phyloP scores from a whole-genome alignment of 1,140 invertebrate species.

The Parapsyche elsis region DNA sequence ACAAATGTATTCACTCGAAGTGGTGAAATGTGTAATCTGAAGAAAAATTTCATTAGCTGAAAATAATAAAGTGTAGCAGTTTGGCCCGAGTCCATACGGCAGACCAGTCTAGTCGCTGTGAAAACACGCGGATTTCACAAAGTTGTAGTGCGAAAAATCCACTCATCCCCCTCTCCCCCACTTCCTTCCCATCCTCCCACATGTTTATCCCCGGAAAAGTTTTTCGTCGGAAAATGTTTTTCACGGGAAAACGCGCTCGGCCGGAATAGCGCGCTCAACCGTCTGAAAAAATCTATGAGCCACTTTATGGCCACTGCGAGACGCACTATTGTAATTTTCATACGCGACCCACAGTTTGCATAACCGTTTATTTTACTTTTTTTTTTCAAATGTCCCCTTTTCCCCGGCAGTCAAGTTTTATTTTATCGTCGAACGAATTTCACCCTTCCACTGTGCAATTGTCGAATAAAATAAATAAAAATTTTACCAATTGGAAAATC shows the following conservation, averaged over 20 bases:
- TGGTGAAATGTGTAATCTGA: neutral
- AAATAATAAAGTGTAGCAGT: conserved; percentile 21
- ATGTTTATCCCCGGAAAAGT: neutral
- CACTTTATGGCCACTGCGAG: conserved; percentile 22
- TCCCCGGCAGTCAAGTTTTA: too few species aligned
- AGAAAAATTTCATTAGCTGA: conserved; percentile 23
- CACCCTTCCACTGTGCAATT: too few species aligned
- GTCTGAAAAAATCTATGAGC: conserved; percentile 37
- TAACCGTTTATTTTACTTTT: conserved; percentile 19
- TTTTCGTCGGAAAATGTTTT: conserved; percentile 16
- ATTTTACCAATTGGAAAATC: too few species aligned
- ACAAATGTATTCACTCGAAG: too few species aligned
- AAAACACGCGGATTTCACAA: neutral
- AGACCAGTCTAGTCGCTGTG: neutral
- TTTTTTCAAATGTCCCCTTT: neutral
- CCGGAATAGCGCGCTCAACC: conserved; percentile 2
- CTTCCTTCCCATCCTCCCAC: neutral
- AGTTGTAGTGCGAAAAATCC: too few species aligned
- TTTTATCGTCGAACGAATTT: too few species aligned
- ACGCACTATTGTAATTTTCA: conserved; percentile 40
- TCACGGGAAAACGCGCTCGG: neutral
- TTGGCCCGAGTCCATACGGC: neutral
- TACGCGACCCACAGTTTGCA: conserved; percentile 25
- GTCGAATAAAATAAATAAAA: too few species aligned
- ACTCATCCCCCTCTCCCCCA: too few species aligned